Evolutionary conservation across 2,113 vertebrate genomes (phyloP).

Genomic region (Datnioides undecimradiatus): DNA sequence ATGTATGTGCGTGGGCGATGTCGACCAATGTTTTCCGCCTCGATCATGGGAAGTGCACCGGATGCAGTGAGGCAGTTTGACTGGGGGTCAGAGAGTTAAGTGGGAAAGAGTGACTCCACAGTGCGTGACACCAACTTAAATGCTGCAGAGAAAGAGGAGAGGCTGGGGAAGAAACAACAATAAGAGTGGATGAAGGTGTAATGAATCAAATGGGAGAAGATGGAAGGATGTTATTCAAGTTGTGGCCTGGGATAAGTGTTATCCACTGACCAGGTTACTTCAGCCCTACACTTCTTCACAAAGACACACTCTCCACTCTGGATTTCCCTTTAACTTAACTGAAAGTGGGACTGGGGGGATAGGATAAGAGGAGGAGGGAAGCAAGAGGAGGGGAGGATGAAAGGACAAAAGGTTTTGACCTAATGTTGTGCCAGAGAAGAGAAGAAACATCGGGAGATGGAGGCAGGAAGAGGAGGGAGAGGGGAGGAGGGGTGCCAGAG

Average conservation of each 20-base stretch:
- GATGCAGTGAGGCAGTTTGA: constrained; percentile 32
- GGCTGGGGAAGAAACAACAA: constrained; percentile 7
- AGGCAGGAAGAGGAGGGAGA: constrained; percentile 54
- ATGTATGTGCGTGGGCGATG: constrained; percentile 16
- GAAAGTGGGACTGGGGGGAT: constrained; percentile 13
- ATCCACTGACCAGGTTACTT: constrained; percentile 69
- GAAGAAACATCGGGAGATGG: constrained; percentile 58
- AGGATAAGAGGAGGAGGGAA: constrained; percentile 33
- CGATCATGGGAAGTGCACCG: constrained; percentile 41
- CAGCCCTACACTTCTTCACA: neutral
- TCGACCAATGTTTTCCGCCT: constrained; percentile 29
- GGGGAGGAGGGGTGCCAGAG: constrained; percentile 11
- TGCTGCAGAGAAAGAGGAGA: neutral
- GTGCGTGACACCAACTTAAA: neutral
- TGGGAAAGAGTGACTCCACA: constrained; percentile 44
- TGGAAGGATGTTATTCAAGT: constrained; percentile 2
- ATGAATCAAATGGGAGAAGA: constrained; percentile 8
- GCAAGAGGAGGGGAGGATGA: constrained; percentile 47
- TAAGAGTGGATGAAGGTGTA: constrained; percentile 10
- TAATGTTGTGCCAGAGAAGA: constrained; percentile 67
- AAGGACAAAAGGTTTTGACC: constrained; percentile 78
- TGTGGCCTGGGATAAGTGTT: constrained; percentile 27
- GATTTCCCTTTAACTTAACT: constrained; percentile 36
- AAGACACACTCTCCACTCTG: neutral
- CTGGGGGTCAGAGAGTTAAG: constrained; percentile 23